Percentiles rank a stretch among this genome's conserved stretches.
phyloP scores from a whole-genome alignment of 1,140 invertebrate species.

The Zophobas atratus region DNA sequence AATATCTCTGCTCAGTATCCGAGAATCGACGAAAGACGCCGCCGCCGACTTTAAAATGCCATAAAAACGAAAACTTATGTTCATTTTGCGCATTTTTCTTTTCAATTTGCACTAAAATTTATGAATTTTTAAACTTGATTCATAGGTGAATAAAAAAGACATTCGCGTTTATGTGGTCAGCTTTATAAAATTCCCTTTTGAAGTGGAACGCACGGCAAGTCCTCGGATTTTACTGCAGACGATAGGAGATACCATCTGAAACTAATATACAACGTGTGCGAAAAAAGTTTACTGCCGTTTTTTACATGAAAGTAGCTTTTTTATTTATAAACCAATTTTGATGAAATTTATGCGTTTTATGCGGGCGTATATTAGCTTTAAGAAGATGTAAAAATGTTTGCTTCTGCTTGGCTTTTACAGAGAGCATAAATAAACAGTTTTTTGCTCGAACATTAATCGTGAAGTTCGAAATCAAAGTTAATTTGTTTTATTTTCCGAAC shows the following conservation, averaged over 20 bases:
- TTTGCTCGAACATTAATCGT: not conserved
- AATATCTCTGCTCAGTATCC: constrained; percentile 31
- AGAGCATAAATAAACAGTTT: constrained; percentile 20
- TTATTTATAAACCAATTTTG: constrained; percentile 42
- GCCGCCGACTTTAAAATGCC: too few relatives aligned
- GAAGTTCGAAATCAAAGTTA: too few relatives aligned
- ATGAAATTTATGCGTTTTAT: constrained; percentile 30
- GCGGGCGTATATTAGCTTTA: constrained; percentile 19
- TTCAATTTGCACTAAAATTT: not conserved
- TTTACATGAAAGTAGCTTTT: constrained; percentile 21
- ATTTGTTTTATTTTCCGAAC: too few relatives aligned
- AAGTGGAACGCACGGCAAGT: not conserved
- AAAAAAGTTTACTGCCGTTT: constrained; percentile 24
- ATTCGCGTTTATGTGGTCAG: too few relatives aligned
- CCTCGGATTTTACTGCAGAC: not conserved
- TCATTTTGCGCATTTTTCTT: not conserved
- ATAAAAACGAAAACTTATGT: not conserved
- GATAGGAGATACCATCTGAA: constrained; percentile 17
- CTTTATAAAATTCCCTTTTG: not conserved
- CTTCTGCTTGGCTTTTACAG: constrained; percentile 15
- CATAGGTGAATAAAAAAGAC: not conserved
- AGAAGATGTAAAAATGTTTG: constrained; percentile 9
- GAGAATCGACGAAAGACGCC: constrained; percentile 7
- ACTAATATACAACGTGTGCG: constrained; percentile 21
- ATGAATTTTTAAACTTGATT: not conserved